phyloP scores from a whole-genome alignment of 1,140 invertebrate species.

The Drosophila azteca region DNA sequence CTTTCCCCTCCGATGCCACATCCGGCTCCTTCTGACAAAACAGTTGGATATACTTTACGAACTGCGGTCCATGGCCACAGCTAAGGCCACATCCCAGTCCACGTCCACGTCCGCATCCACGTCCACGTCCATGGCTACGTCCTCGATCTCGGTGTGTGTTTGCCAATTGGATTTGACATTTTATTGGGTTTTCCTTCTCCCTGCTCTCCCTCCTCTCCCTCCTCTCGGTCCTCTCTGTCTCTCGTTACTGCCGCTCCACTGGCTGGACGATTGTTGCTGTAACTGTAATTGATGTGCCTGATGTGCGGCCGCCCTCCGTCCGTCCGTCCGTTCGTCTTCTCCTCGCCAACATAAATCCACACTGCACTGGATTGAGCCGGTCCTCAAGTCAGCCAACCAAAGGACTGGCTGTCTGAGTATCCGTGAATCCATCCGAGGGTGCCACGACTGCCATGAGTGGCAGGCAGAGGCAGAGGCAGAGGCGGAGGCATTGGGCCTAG shows the following conservation, averaged over 20 bases:
- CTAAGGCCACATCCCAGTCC: conserved; percentile 17
- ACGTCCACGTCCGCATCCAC: conserved; percentile 6
- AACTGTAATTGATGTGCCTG: conserved; percentile 64
- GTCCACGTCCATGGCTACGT: conserved; percentile 21
- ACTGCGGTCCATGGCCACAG: conserved; percentile 52
- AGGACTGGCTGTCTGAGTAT: no score
- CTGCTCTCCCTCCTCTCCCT: neutral
- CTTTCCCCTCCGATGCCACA: conserved; percentile 13
- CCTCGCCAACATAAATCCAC: conserved; percentile 76
- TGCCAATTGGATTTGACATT: conserved; percentile 82
- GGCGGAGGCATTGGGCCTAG: neutral
- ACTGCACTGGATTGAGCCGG: conserved; percentile 21
- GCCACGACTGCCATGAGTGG: neutral
- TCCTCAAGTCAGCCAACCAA: conserved; percentile 6
- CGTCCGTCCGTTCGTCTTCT: conserved; percentile 50
- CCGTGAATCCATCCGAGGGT: neutral
- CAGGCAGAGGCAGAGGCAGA: neutral
- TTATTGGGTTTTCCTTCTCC: conserved; percentile 81
- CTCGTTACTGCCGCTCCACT: conserved; percentile 77
- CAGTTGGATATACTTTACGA: conserved; percentile 74
- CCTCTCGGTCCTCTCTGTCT: conserved; percentile 7
- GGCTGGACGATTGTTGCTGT: conserved; percentile 46
- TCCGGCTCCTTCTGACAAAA: conserved; percentile 56
- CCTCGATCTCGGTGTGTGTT: conserved; percentile 52
- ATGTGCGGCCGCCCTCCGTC: conserved; percentile 61